Conservation (phyloP, 2,113 vertebrate species). For the Malurus elegans region DNA sequence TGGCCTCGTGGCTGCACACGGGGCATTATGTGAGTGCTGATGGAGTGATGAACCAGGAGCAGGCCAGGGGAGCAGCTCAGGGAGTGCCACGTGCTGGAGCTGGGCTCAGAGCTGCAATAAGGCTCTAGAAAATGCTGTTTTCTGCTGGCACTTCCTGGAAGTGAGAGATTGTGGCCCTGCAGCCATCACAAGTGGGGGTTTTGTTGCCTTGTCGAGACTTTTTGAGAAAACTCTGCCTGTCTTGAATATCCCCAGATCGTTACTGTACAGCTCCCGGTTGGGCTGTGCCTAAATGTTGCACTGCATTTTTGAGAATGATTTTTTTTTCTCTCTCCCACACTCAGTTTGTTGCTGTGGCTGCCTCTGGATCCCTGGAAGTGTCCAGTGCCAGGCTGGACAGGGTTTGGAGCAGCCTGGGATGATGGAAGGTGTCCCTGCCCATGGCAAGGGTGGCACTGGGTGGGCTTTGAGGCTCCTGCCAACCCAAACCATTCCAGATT, state of each 20-base stretch:
- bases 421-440: background rate
- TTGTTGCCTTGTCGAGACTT: background rate
- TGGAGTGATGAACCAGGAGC: background rate
- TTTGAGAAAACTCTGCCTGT: background rate
- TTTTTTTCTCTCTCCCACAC: background rate
- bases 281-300: background rate
- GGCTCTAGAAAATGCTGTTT: background rate
- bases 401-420: rapidly evolving
- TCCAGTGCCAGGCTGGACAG: background rate
- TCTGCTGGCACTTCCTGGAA: background rate
- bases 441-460: background rate
- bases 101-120: background rate
- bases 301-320: background rate
- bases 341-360: background rate
- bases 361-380: background rate
- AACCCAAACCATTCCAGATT: background rate
- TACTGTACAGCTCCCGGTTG: background rate
- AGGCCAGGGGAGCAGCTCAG: background rate
- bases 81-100: background rate
- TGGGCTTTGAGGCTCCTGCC: background rate
- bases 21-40: background rate
- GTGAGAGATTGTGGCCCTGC: background rate
- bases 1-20: background rate
- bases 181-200: background rate
- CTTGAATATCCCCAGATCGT: background rate